phyloP scores from a whole-genome alignment of 2,888 invertebrate genomes.

The Acholoe squamosa region DNA sequence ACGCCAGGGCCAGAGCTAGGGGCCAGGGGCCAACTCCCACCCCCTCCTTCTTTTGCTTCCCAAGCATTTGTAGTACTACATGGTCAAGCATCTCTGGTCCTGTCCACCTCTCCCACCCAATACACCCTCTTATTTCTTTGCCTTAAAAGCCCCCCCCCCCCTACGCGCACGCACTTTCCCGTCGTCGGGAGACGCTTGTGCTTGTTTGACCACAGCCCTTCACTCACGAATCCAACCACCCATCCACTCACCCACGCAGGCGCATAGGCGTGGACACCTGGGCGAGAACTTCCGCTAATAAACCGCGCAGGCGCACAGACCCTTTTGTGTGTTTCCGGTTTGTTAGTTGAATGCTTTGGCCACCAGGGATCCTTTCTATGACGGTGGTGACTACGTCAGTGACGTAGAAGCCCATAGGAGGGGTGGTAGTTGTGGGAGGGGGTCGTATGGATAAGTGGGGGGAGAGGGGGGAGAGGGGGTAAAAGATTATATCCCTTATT shows the following conservation, averaged over 20 bases:
- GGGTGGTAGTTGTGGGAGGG: too few species aligned
- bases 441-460: too few species aligned
- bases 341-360: not conserved
- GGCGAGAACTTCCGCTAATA: conserved; percentile 39
- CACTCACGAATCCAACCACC: not conserved
- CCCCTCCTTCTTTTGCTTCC: not conserved
- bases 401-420: too few species aligned
- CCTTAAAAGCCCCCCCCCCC: conserved; percentile 13
- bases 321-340: not conserved
- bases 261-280: conserved; percentile 26
- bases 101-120: not conserved
- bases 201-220: conserved; percentile 41
- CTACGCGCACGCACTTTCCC: not conserved
- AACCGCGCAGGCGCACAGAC: conserved; percentile 20
- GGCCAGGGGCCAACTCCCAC: not conserved
- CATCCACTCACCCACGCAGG: not conserved
- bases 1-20: not conserved
- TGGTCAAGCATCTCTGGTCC: too few species aligned
- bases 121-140: not conserved
- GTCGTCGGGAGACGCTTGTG: not conserved
- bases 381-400: too few species aligned
- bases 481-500: too few species aligned
- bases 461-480: too few species aligned
- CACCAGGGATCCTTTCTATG: too few species aligned
- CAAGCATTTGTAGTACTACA: not conserved